A percentile compares a stretch with the other conserved stretches of the same genome.
Conservation (phyloP, 1,140 invertebrate genomes). For the Aradophagus sp. region DNA sequence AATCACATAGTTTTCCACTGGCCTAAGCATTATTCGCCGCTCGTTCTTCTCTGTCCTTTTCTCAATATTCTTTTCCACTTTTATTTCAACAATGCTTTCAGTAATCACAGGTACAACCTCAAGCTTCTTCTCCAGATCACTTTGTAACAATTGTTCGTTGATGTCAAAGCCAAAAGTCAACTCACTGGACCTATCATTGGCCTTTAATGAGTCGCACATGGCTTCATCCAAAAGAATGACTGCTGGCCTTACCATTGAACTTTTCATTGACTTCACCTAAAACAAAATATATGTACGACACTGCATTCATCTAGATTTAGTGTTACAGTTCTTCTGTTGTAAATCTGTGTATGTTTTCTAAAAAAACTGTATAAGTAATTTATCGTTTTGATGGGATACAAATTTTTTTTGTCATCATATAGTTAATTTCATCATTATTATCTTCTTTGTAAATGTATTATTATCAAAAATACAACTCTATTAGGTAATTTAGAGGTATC, state of each 20-base stretch:
- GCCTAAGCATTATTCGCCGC: constrained; percentile 29
- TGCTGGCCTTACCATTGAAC: constrained; percentile 73
- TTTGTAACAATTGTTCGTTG: constrained; percentile 78
- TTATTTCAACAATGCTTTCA: constrained; percentile 11
- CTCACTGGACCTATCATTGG: constrained; percentile 72
- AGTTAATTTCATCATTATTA: too few species aligned
- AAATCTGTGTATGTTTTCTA: too few species aligned
- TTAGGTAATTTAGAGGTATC: too few species aligned
- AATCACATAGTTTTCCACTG: constrained; percentile 49
- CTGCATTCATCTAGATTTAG: too few species aligned
- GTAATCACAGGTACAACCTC: constrained; percentile 27
- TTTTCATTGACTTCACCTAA: constrained; percentile 35
- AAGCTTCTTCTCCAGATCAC: constrained; percentile 61
- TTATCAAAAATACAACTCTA: too few species aligned
- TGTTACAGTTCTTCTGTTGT: neutral
- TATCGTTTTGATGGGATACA: too few species aligned
- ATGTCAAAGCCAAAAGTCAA: constrained; percentile 82
- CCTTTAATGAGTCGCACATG: constrained; percentile 66
- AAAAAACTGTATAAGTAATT: too few species aligned
- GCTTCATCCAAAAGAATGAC: constrained; percentile 79
- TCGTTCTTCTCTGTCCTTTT: constrained; percentile 24
- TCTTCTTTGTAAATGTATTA: too few species aligned
- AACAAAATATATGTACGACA: too few species aligned
- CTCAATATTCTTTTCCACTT: constrained; percentile 4
- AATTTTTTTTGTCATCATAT: too few species aligned